These are phyloP conservation scores for Ochropacha duplaris DNA, from an alignment of 2,888 invertebrate species.

Conservation along the genomic window DNA sequence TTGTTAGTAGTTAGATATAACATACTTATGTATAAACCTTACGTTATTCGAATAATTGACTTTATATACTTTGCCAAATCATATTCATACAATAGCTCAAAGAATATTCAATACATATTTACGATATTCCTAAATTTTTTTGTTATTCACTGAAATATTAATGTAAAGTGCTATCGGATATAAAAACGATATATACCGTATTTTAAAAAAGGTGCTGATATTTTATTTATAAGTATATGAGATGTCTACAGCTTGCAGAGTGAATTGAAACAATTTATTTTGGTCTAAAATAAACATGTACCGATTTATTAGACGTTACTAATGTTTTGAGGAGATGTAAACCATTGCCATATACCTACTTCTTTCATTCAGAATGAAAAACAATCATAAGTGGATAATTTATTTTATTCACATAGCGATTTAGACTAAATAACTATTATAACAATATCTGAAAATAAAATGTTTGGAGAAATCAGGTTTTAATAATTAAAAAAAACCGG, in stretches of 20 bases:
- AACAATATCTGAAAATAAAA: too few relatives aligned
- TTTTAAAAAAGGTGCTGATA: background rate
- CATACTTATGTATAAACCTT: too few relatives aligned
- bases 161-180: conserved; percentile 41
- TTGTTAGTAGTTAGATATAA: too few relatives aligned
- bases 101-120: background rate
- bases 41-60: too few relatives aligned
- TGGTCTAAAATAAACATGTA: background rate
- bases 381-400: background rate
- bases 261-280: background rate
- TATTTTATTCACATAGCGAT: too few relatives aligned
- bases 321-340: background rate
- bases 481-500: too few relatives aligned
- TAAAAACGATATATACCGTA: conserved; percentile 25
- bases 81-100: background rate
- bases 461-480: too few relatives aligned
- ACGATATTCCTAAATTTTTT: background rate
- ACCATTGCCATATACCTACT: background rate
- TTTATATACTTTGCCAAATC: background rate
- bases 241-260: background rate
- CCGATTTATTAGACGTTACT: background rate
- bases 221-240: background rate
- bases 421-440: too few relatives aligned
- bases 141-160: conserved; percentile 16
- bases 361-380: background rate